Evolutionary conservation across 1,140 invertebrate genomes (phyloP).

Genomic region (Zaprionus camerounensis): DNA sequence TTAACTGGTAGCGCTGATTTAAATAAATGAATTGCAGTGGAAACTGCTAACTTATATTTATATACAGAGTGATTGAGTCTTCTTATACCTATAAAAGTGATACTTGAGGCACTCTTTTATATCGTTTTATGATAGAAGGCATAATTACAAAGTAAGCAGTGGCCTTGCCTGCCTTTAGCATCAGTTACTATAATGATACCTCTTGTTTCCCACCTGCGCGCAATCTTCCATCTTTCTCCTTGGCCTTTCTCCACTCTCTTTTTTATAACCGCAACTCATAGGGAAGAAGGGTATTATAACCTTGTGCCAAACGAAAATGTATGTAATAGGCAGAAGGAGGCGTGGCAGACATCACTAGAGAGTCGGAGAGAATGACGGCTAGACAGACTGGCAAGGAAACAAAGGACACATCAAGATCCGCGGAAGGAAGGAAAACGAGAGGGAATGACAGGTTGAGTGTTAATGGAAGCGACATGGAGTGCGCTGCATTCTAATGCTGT

Average conservation of each 20-base stretch:
- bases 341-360: not conserved
- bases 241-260: too few relatives aligned
- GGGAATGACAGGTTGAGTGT: conserved; percentile 40
- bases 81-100: not conserved
- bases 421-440: conserved; percentile 4
- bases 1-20: not conserved
- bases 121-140: too few relatives aligned
- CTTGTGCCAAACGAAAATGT: too few relatives aligned
- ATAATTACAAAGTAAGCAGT: too few relatives aligned
- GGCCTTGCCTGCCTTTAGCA: too few relatives aligned
- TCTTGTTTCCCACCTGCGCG: too few relatives aligned
- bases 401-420: conserved; percentile 18
- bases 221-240: too few relatives aligned
- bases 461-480: conserved; percentile 59
- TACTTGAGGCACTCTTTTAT: not conserved
- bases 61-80: not conserved
- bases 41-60: not conserved
- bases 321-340: too few relatives aligned
- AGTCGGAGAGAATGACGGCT: conserved; percentile 13
- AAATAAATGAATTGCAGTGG: not conserved
- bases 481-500: conserved; percentile 66
- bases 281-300: too few relatives aligned
- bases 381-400: conserved; percentile 9
- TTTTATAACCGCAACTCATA: too few relatives aligned
- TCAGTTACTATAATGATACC: too few relatives aligned